Conservation (phyloP, 2,797 vertebrate species). For the Semaprochilodus insignis region DNA sequence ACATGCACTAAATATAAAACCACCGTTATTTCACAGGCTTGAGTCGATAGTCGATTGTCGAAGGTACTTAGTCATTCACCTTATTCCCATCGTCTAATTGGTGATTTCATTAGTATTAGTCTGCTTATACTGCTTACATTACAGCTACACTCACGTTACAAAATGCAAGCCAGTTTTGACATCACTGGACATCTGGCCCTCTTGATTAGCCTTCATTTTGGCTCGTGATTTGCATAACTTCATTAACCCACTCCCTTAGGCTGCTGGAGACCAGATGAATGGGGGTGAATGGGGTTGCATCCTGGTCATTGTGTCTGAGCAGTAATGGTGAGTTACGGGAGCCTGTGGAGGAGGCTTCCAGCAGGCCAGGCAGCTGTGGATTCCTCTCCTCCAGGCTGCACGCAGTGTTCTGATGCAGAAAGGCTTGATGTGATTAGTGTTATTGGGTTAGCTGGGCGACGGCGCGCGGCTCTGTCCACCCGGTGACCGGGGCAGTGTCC, state of each 20-base stretch:
- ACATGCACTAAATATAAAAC: not conserved
- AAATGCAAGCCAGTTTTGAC: not conserved
- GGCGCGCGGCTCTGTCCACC: not conserved
- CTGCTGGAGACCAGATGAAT: not conserved
- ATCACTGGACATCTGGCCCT: conserved; percentile 5
- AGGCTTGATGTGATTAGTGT: conserved; percentile 14
- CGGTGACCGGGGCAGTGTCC: not conserved
- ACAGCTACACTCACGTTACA: not conserved
- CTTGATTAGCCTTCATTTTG: conserved; percentile 6
- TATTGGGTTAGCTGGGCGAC: conserved; percentile 21
- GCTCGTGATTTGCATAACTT: not conserved
- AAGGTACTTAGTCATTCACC: too few relatives aligned
- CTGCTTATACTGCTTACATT: not conserved
- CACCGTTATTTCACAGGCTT: not conserved
- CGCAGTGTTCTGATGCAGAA: not conserved
- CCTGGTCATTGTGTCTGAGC: not conserved
- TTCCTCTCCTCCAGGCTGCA: not conserved
- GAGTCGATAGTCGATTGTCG: too few relatives aligned
- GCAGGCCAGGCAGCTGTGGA: conserved; percentile 2
- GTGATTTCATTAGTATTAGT: not conserved
- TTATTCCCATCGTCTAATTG: not conserved
- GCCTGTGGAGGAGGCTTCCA: not conserved
- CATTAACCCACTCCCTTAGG: not conserved
- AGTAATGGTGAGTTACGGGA: conserved; percentile 20
- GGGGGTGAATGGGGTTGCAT: not conserved